Percentiles rank a stretch among this genome's conserved stretches.
These are phyloP conservation scores for Caranx ignobilis DNA, from an alignment of 2,113 vertebrate genomes.

Conservation along the genomic window DNA sequence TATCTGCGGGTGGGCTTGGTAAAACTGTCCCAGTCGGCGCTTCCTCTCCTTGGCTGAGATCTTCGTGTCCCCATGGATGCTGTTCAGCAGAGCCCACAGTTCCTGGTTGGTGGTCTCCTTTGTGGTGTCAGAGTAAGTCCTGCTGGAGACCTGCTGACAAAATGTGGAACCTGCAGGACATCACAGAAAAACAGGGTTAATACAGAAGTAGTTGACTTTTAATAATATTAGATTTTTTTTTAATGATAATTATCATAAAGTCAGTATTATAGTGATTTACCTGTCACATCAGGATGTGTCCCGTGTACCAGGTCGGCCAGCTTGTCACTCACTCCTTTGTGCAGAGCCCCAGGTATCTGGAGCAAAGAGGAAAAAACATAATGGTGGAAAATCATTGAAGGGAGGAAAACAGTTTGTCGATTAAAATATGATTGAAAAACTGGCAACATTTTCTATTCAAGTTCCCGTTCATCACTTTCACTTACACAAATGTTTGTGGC, in stretches of 20 bases:
- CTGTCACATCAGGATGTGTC: slow-evolving; percentile 84
- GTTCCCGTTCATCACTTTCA: not conserved
- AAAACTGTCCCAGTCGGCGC: slow-evolving; percentile 89
- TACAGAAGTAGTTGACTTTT: not conserved
- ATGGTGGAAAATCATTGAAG: not conserved
- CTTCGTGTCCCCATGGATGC: slow-evolving; percentile 89
- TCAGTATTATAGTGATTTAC: slow-evolving; percentile 70
- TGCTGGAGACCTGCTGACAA: slow-evolving; percentile 85
- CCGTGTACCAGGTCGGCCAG: slow-evolving; percentile 87
- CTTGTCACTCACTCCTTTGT: slow-evolving; percentile 95
- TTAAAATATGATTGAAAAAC: not conserved
- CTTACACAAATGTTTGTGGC: not conserved
- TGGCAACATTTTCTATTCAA: not conserved
- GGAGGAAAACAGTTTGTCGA: not conserved
- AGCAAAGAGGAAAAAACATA: slow-evolving; percentile 14
- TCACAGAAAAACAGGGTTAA: not conserved
- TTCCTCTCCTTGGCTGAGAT: slow-evolving; percentile 91
- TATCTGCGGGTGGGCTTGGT: slow-evolving; percentile 90
- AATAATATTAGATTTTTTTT: not conserved
- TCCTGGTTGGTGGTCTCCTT: slow-evolving; percentile 88
- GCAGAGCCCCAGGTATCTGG: slow-evolving; percentile 91
- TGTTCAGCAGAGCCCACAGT: slow-evolving; percentile 86
- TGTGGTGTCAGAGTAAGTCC: slow-evolving; percentile 70
- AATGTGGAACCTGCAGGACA: slow-evolving; percentile 83
- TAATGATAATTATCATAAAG: not conserved